These are phyloP conservation scores for Misgurnus mizolepis DNA, from an alignment of 2,113 vertebrate genomes.

Conservation along the genomic window DNA sequence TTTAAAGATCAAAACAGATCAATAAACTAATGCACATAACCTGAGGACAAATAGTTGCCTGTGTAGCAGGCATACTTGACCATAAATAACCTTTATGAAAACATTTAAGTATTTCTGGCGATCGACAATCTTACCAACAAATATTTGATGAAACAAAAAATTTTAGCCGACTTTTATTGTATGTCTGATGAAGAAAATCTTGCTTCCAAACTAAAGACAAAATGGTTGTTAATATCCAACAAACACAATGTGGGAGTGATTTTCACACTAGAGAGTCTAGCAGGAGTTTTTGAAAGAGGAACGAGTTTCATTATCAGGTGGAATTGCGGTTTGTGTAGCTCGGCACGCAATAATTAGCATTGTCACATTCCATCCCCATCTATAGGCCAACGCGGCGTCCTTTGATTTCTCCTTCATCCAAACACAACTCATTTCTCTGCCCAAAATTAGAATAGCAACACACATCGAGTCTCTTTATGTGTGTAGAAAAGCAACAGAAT, in stretches of 20 bases:
- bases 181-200: neutral
- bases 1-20: neutral
- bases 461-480: slow-evolving; percentile 34
- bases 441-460: slow-evolving; percentile 46
- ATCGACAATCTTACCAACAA: no score
- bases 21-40: neutral
- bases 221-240: neutral
- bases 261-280: slow-evolving; percentile 29
- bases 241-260: slow-evolving; percentile 29
- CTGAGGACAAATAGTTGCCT: no score
- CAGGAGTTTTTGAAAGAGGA: slow-evolving; percentile 11
- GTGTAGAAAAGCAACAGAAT: slow-evolving; percentile 35
- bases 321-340: slow-evolving; percentile 41
- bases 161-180: no score
- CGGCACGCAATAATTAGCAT: slow-evolving; percentile 54
- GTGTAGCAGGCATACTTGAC: no score
- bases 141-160: no score
- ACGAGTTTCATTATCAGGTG: slow-evolving; percentile 47
- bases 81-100: neutral
- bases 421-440: neutral
- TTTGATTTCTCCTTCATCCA: slow-evolving; percentile 36
- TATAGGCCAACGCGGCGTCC: slow-evolving; percentile 24
- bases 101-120: neutral
- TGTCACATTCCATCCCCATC: slow-evolving; percentile 57
- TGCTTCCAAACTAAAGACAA: slow-evolving; percentile 6